Base-by-base conservation (phyloP, 1,140 invertebrate species). In the Sycobia sp. region DNA sequence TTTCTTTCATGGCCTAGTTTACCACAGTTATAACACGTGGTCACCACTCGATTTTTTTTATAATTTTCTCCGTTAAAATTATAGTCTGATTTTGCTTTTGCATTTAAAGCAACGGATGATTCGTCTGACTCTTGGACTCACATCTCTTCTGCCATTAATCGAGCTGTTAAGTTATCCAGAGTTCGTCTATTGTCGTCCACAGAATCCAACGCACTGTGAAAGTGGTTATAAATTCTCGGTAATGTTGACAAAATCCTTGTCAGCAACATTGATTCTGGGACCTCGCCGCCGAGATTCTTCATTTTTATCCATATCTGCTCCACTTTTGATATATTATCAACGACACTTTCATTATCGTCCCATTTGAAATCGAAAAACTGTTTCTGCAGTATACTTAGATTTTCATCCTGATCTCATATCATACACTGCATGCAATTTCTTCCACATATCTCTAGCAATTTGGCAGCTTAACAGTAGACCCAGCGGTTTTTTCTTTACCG, bases 131-230 rank as follows among this genome's bases (percentile, higher is more conserved):
- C 36, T 43, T 43, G 20, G 5, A 3, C 29, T 8, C 23, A n/a
- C 2, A 22, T 4, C 10, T 14, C 3, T 43, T 55, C 53, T 55
- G 38, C 38, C 1, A 7, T 43, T 29, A 50, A 32, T 32, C 29
- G 4, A 32, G 29, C 11, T 11, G 11, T 32, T 32, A 32, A 32
- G 4, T 51, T 51, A 3, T 51, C 58, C 8, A 61, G 7, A 18
- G 58, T 61, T 22, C 50, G n/a, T 5, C 44, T 53, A 3, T 11
- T 22, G n/a, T 49, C 60, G 66, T 56, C 62, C 58, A 69, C 22
- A 71, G 50, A 29, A 16, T 76, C 73, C 73, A 73, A 74, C 1
- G 69, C 71, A 66, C 67, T 68, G 29, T 63, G 62, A 54, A 71
- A 74, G 55, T 72, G 51, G 27, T 69, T 71, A 53, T 61, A 76